A percentile compares a stretch with the other conserved stretches of the same genome.
Evolutionary conservation across 2,888 invertebrate genomes (phyloP).

Genomic region (Acholoe squamosa): DNA sequence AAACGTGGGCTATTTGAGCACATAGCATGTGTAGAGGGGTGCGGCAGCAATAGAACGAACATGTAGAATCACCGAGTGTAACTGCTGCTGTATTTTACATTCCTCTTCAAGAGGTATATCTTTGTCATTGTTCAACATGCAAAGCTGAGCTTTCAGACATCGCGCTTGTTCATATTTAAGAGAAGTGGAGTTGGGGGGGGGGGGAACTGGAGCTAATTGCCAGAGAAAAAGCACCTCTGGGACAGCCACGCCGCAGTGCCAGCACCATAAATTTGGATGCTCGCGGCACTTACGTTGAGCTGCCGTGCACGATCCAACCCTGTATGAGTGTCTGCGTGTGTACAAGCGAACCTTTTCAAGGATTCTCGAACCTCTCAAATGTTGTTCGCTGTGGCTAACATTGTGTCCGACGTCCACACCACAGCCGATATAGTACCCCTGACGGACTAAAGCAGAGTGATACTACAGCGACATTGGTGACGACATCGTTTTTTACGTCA

Average conservation of each 20-base stretch:
- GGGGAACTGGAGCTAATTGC: slow-evolving; percentile 42
- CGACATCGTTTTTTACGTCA: too few species aligned
- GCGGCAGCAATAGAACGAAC: too few species aligned
- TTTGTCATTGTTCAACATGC: too few species aligned
- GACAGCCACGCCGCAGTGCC: background rate
- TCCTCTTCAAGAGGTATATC: too few species aligned
- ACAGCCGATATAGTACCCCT: background rate
- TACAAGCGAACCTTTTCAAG: background rate
- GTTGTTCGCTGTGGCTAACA: background rate
- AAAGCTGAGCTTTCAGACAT: too few species aligned
- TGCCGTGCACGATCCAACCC: slow-evolving; percentile 17
- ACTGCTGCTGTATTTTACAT: too few species aligned
- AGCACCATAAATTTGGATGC: background rate
- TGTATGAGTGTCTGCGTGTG: background rate
- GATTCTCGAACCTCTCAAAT: background rate
- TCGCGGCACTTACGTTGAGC: background rate
- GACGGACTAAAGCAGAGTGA: background rate
- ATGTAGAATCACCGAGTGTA: too few species aligned
- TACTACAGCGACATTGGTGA: background rate
- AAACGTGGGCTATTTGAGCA: background rate
- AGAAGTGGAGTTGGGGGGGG: background rate
- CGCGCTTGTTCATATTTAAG: background rate
- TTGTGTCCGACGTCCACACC: background rate
- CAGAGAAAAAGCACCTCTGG: slow-evolving; percentile 52
- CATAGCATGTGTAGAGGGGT: background rate